Evolutionary conservation across 2,888 invertebrate species (phyloP).

Genomic region (Stenolophus ochropezus): DNA sequence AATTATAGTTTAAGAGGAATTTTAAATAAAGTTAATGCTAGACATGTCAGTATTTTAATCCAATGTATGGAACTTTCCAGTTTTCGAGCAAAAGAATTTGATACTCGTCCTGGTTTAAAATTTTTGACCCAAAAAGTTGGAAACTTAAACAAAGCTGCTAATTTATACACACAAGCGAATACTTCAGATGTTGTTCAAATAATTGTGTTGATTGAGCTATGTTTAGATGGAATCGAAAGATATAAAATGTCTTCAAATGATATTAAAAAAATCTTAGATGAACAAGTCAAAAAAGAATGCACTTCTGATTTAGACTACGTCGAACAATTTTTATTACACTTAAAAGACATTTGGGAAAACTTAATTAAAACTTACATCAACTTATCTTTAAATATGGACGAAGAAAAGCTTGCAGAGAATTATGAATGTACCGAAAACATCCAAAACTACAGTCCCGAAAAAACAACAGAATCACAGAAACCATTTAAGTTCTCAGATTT

Average conservation of each 20-base stretch:
- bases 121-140: constrained; percentile 96
- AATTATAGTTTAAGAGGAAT: constrained; percentile 71
- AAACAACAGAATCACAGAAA: constrained; percentile 59
- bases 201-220: constrained; percentile 89
- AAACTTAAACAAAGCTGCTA: constrained; percentile 89
- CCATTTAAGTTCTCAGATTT: constrained; percentile 77
- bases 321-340: constrained; percentile 70
- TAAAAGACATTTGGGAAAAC: constrained; percentile 71
- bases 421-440: constrained; percentile 62
- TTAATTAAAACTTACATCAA: constrained; percentile 71
- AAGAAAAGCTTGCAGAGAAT: constrained; percentile 61
- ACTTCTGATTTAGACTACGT: constrained; percentile 70
- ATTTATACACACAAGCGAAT: constrained; percentile 93
- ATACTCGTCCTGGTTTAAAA: constrained; percentile 92
- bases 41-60: constrained; percentile 82
- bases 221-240: constrained; percentile 82
- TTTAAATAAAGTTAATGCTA: constrained; percentile 74
- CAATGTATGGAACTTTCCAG: constrained; percentile 89
- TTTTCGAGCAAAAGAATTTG: constrained; percentile 89
- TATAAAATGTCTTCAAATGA: constrained; percentile 79
- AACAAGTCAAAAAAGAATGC: constrained; percentile 65
- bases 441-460: constrained; percentile 48
- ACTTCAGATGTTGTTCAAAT: constrained; percentile 94
- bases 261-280: constrained; percentile 78
- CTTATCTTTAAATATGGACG: constrained; percentile 70